These are phyloP conservation scores for Drosophila helvetica DNA, from an alignment of 2,888 invertebrate genomes.

Conservation along the genomic window DNA sequence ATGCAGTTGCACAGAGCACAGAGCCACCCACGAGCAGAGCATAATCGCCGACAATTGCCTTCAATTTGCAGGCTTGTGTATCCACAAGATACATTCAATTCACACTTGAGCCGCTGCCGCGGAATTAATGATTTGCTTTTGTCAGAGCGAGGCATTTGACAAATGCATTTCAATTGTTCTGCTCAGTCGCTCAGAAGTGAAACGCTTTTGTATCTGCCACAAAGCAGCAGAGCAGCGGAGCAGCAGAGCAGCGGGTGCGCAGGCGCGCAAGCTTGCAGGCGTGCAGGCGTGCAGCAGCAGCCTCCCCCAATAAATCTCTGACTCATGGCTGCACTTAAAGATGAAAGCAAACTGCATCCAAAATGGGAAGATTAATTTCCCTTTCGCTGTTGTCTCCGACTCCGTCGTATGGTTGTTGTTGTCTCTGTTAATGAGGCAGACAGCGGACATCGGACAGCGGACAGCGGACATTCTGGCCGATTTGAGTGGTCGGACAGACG, in stretches of 20 bases:
- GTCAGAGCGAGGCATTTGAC: slow-evolving; percentile 50
- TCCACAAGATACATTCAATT: slow-evolving; percentile 57
- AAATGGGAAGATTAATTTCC: slow-evolving; percentile 51
- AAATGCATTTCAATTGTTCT: slow-evolving; percentile 77
- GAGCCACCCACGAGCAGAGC: slow-evolving; percentile 18
- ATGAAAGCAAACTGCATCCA: slow-evolving; percentile 33
- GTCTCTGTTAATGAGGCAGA: slow-evolving; percentile 55
- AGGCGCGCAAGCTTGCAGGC: slow-evolving; percentile 39
- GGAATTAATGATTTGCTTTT: slow-evolving; percentile 61
- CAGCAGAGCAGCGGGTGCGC: slow-evolving; percentile 10
- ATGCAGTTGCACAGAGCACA: background rate
- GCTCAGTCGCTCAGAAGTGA: slow-evolving; percentile 14
- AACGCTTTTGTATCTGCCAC: slow-evolving; percentile 18
- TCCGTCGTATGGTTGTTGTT: slow-evolving; percentile 24
- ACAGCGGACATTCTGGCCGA: slow-evolving; percentile 21
- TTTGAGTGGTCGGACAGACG: slow-evolving; percentile 23
- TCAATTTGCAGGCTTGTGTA: slow-evolving; percentile 61
- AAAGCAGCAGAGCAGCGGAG: slow-evolving; percentile 1
- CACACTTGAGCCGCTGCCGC: slow-evolving; percentile 1
- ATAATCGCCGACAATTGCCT: slow-evolving; percentile 60
- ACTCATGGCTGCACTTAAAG: slow-evolving; percentile 29
- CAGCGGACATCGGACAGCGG: background rate
- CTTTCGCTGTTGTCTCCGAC: slow-evolving; percentile 30
- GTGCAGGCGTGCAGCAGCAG: slow-evolving; percentile 31
- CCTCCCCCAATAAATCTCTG: slow-evolving; percentile 18